phyloP scores from a whole-genome alignment of 2,797 vertebrate species.

The Alfaro cultratus region DNA sequence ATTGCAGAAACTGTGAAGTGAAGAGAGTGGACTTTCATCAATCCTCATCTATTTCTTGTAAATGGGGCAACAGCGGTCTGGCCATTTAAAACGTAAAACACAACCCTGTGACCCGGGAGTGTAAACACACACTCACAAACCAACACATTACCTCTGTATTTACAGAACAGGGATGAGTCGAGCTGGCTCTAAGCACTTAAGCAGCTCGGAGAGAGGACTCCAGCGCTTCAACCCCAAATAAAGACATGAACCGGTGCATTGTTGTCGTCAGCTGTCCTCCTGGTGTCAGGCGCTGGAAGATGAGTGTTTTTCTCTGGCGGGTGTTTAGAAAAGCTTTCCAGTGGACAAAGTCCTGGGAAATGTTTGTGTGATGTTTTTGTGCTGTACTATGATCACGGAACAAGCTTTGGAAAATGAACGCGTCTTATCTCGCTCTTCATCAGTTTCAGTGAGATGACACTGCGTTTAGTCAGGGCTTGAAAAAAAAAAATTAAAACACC shows the following conservation, averaged over 20 bases:
- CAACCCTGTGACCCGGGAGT: slow-evolving; percentile 22
- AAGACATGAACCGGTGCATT: slow-evolving; percentile 75
- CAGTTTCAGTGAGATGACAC: slow-evolving; percentile 26
- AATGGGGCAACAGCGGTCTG: slow-evolving; percentile 27
- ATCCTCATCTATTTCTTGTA: slow-evolving; percentile 28
- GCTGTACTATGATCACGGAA: slow-evolving; percentile 63
- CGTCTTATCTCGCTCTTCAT: slow-evolving; percentile 41
- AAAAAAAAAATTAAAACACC: slow-evolving; percentile 9
- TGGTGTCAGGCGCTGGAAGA: slow-evolving; percentile 72
- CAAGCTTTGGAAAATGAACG: slow-evolving; percentile 60
- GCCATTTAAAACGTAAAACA: slow-evolving; percentile 43
- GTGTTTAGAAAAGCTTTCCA: slow-evolving; percentile 81
- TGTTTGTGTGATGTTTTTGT: slow-evolving; percentile 76
- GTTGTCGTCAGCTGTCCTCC: slow-evolving; percentile 71
- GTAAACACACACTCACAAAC: slow-evolving; percentile 43
- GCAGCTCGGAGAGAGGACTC: slow-evolving; percentile 54
- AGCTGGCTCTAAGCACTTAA: slow-evolving; percentile 61
- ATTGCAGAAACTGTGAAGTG: not conserved
- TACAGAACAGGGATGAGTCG: slow-evolving; percentile 73
- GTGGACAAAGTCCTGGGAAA: slow-evolving; percentile 70
- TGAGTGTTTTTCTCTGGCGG: slow-evolving; percentile 54
- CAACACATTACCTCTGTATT: slow-evolving; percentile 63
- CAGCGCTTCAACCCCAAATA: slow-evolving; percentile 80
- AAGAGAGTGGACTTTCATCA: slow-evolving; percentile 8
- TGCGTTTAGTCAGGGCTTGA: slow-evolving; percentile 27